Percentiles rank a stretch among this genome's conserved stretches.
These are phyloP conservation scores for Enchytraeus crypticus DNA, from an alignment of 2,888 invertebrate species.

Conservation along the genomic window DNA sequence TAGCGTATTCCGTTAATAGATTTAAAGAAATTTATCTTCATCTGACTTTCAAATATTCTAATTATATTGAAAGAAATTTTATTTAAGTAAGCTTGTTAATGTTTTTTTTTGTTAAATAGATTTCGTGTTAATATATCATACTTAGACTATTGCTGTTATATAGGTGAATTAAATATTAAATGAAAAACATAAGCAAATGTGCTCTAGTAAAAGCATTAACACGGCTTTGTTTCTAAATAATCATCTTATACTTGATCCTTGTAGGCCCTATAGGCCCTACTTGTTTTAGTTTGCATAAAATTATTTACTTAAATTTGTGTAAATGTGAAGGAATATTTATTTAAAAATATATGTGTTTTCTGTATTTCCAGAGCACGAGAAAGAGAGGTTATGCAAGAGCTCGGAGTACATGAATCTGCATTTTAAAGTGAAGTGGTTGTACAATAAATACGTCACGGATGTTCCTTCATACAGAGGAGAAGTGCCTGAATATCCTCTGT, in stretches of 20 bases:
- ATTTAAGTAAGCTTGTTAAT: no score
- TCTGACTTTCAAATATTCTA: background rate
- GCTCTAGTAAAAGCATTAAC: no score
- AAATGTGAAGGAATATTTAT: background rate
- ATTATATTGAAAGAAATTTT: no score
- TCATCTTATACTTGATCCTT: no score
- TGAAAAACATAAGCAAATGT: no score
- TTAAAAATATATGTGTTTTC: background rate
- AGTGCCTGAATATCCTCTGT: constrained; percentile 94
- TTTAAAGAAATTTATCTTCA: background rate
- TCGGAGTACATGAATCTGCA: constrained; percentile 99
- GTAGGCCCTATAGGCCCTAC: background rate
- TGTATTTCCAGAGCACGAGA: constrained; percentile 71
- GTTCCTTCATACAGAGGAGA: constrained; percentile 92
- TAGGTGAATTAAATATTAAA: no score
- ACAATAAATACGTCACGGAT: constrained; percentile 93
- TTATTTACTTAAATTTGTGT: background rate
- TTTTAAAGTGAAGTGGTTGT: constrained; percentile 98
- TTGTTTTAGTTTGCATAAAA: background rate
- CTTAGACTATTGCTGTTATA: no score
- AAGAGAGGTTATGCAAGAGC: constrained; percentile 84
- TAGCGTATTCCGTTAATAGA: no score
- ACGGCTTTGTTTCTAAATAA: no score
- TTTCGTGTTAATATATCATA: no score
- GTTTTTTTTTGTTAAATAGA: no score